Percentiles rank a stretch among this genome's conserved stretches.
phyloP scores from a whole-genome alignment of 2,797 vertebrate species.

The Argya squamiceps region DNA sequence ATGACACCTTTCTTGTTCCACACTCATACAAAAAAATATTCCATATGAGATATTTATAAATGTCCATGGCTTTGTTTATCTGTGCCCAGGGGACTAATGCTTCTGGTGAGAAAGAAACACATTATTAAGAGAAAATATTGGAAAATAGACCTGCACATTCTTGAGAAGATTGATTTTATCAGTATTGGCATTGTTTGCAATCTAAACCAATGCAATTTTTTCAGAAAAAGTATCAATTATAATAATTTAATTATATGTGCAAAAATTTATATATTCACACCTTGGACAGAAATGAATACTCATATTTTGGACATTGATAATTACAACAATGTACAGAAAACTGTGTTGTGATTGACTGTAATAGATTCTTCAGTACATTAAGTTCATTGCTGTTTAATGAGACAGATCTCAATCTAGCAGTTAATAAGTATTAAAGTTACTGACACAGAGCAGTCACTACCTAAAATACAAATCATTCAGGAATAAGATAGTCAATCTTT shows the following conservation, averaged over 20 bases:
- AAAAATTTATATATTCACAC: neutral
- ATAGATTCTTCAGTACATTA: neutral
- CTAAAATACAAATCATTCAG: constrained; percentile 3
- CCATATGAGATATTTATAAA: neutral
- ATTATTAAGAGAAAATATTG: neutral
- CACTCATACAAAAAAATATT: neutral
- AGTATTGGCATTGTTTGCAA: neutral
- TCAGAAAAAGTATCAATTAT: neutral
- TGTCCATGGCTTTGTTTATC: neutral
- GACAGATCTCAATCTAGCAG: constrained; percentile 6
- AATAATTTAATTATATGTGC: neutral
- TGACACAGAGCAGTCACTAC: neutral
- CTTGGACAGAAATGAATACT: neutral
- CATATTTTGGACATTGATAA: neutral
- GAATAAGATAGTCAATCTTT: neutral
- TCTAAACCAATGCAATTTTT: neutral
- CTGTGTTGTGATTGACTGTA: neutral
- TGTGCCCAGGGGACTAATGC: rapidly evolving
- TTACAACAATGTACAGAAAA: neutral
- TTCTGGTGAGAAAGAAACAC: neutral
- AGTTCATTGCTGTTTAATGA: constrained; percentile 44
- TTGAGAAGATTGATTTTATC: neutral
- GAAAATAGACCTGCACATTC: neutral
- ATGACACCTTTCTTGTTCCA: neutral
- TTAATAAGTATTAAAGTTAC: constrained; percentile 28